Conservation (phyloP, 2,888 invertebrate species). For the Lamellibrachia satsuma region DNA sequence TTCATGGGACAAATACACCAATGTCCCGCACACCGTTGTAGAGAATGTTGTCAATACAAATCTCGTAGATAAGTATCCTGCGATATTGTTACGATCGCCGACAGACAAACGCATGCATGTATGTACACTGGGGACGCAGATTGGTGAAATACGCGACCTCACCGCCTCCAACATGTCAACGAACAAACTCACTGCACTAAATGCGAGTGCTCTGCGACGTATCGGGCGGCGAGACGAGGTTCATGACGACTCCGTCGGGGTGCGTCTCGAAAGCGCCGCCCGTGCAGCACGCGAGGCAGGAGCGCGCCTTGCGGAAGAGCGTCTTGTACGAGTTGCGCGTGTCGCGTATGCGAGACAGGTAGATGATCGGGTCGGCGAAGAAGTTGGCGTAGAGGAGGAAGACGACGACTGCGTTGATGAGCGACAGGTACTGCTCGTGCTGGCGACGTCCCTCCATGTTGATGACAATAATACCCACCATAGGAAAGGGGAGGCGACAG, state of each 20-base stretch:
- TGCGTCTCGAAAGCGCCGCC: background rate
- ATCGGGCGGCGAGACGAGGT: background rate
- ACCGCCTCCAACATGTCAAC: background rate
- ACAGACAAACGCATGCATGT: background rate
- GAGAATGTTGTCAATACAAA: background rate
- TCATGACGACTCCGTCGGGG: background rate
- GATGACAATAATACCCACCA: conserved; percentile 33
- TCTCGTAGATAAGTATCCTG: background rate
- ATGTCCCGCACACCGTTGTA: background rate
- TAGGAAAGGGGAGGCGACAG: conserved; percentile 40
- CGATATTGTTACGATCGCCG: background rate
- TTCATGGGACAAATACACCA: background rate
- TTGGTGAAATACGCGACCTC: background rate
- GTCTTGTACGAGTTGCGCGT: conserved; percentile 19
- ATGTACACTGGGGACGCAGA: too few relatives aligned
- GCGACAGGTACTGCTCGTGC: background rate
- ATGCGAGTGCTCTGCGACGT: background rate
- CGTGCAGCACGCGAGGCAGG: background rate
- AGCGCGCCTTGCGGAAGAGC: background rate
- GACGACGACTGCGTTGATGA: conserved; percentile 34
- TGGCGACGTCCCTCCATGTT: conserved; percentile 19
- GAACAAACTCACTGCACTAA: background rate
- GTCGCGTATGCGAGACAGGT: conserved; percentile 37
- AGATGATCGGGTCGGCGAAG: conserved; percentile 41
- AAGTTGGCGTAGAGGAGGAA: conserved; percentile 41